These are phyloP conservation scores for Apeltes quadracus DNA, from an alignment of 2,113 vertebrate genomes.

Conservation along the genomic window DNA sequence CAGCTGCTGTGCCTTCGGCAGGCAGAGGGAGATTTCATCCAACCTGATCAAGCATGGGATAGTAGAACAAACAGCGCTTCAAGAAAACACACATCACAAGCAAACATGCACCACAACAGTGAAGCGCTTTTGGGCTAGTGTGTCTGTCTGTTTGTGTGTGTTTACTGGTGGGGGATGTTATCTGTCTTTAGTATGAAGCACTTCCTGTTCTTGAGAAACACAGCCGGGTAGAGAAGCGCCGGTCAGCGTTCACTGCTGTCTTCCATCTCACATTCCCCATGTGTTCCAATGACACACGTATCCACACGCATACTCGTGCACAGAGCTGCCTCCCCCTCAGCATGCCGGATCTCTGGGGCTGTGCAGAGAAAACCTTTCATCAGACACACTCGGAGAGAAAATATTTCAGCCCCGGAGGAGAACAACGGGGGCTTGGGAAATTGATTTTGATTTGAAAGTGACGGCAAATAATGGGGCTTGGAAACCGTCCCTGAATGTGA, in stretches of 20 bases:
- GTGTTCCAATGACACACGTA: slow-evolving; percentile 35
- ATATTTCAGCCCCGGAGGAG: slow-evolving; percentile 59
- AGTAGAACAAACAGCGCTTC: slow-evolving; percentile 64
- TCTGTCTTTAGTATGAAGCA: slow-evolving; percentile 66
- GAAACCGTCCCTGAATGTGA: slow-evolving; percentile 60
- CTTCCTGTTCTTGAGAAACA: slow-evolving; percentile 59
- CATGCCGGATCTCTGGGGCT: slow-evolving; percentile 38
- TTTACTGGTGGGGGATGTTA: slow-evolving; percentile 52
- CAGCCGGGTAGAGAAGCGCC: slow-evolving; percentile 50
- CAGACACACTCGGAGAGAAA: slow-evolving; percentile 59
- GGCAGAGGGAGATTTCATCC: slow-evolving; percentile 59
- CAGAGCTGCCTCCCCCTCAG: slow-evolving; percentile 25
- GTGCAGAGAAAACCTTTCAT: slow-evolving; percentile 67
- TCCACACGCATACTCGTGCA: slow-evolving; percentile 11
- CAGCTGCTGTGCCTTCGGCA: slow-evolving; percentile 41
- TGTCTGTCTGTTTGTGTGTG: slow-evolving; percentile 11
- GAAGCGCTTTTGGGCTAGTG: slow-evolving; percentile 32
- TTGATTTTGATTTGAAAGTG: slow-evolving; percentile 76
- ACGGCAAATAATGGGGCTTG: slow-evolving; percentile 66
- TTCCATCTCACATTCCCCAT: slow-evolving; percentile 46
- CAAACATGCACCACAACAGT: slow-evolving; percentile 53
- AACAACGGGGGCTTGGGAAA: slow-evolving; percentile 61
- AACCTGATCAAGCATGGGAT: slow-evolving; percentile 66
- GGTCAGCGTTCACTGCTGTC: slow-evolving; percentile 55
- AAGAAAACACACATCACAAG: slow-evolving; percentile 56